Percentiles rank a stretch among this genome's conserved stretches.
These are phyloP conservation scores for Anagrus nilaparvatae DNA, from an alignment of 1,140 invertebrate genomes.

Conservation along the genomic window DNA sequence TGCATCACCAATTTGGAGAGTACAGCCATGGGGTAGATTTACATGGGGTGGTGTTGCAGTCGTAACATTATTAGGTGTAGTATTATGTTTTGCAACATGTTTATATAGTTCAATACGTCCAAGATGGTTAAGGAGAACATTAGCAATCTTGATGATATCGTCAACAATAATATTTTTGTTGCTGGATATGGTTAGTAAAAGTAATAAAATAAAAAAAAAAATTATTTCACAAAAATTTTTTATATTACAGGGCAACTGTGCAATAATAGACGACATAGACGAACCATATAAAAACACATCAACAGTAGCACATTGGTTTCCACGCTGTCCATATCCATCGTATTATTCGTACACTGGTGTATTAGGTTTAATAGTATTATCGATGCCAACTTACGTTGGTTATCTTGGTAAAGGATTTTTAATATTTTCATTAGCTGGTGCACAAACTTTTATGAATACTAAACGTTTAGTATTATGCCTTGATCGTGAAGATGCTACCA, in stretches of 20 bases:
- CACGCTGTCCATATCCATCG: slow-evolving; percentile 55
- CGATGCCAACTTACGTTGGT: slow-evolving; percentile 62
- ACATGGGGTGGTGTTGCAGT: slow-evolving; percentile 38
- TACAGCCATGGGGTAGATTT: slow-evolving; percentile 38
- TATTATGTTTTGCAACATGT: slow-evolving; percentile 36
- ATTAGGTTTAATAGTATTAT: slow-evolving; percentile 57
- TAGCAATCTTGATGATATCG: slow-evolving; percentile 37
- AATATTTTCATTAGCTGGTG: slow-evolving; percentile 48
- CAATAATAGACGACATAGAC: slow-evolving; percentile 32
- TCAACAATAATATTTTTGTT: slow-evolving; percentile 34
- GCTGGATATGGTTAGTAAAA: slow-evolving; percentile 36
- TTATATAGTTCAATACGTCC: slow-evolving; percentile 36
- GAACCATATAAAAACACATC: slow-evolving; percentile 25
- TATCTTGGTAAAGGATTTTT: slow-evolving; percentile 58
- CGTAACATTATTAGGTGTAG: slow-evolving; percentile 33
- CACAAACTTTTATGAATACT: slow-evolving; percentile 55
- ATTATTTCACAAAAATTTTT: not conserved
- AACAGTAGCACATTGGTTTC: slow-evolving; percentile 13
- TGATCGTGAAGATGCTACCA: slow-evolving; percentile 47
- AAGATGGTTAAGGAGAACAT: slow-evolving; percentile 35
- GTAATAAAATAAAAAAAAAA: too few relatives aligned
- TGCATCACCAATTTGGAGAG: slow-evolving; percentile 44
- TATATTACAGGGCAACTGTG: slow-evolving; percentile 33
- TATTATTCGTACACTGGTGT: slow-evolving; percentile 64
- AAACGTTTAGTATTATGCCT: slow-evolving; percentile 46